Conservation (phyloP, 2,113 vertebrate genomes). For the Nannobrachium achirus region DNA sequence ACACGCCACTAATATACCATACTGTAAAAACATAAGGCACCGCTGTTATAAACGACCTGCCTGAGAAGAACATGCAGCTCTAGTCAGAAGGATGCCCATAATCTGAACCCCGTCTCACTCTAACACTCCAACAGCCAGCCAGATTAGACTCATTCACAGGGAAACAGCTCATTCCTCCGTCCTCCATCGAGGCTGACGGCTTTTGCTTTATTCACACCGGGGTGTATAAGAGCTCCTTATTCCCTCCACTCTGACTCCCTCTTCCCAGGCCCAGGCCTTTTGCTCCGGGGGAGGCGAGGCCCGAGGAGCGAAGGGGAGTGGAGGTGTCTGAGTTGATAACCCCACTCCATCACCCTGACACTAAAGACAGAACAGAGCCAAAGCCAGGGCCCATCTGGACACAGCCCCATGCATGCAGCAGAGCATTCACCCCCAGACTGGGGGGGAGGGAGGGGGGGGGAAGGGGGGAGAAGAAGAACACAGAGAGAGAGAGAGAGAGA, state of each 20-base stretch:
- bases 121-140: conserved; percentile 26
- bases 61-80: not conserved
- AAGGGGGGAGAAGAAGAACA: conserved; percentile 19
- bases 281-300: conserved; percentile 25
- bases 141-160: not conserved
- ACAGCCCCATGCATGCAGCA: conserved; percentile 12
- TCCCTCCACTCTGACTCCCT: conserved; percentile 5
- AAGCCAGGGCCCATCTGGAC: conserved; percentile 30
- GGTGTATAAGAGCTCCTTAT: conserved; percentile 12
- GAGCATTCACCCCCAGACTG: conserved; percentile 18
- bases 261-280: conserved; percentile 54
- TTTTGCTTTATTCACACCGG: conserved; percentile 36
- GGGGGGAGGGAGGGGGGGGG: not conserved
- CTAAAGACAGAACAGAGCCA: conserved; percentile 23
- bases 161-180: conserved; percentile 16
- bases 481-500: conserved; percentile 23
- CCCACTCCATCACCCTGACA: conserved; percentile 65
- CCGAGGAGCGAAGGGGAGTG: conserved; percentile 16
- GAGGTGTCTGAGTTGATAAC: conserved; percentile 64
- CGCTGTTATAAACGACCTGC: conserved; percentile 12
- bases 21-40: conserved; percentile 34
- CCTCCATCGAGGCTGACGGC: conserved; percentile 27
- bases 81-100: conserved; percentile 25
- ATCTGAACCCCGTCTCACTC: conserved; percentile 8
- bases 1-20: conserved; percentile 28